Base-by-base conservation (phyloP, 64 coral and sea anemone species). In the Montipora cactus region DNA sequence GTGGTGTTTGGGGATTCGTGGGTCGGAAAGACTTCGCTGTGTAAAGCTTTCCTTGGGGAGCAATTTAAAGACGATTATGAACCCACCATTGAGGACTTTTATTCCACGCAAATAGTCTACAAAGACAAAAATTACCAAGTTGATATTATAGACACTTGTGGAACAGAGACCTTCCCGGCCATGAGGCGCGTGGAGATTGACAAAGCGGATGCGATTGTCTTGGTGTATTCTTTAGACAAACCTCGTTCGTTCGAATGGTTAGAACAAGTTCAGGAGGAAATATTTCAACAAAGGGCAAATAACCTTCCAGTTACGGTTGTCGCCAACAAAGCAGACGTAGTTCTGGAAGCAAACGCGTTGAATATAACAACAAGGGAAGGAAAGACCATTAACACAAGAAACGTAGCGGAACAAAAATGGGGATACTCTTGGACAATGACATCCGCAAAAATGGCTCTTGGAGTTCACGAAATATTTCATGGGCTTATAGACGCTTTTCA, bases 71-170 rank as follows among this genome's bases (percentile, higher is more conserved):
- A 92, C 15, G 84, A 92, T 14, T 95, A 95, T 48, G n/a, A 67
- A 7, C 94, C 94, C 4, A 95, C 94, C 3, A 76, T 95, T 53
- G 94, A 95, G 18, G 94, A 95, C 44, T 95, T 91, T 47, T 95
- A 92, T 47, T 88, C 89, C 11, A 95, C 92, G 55, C 86, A 95
- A 68, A 58, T 95, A 22, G 83, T 87, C 12, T 76, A 92, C 47
- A 92, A 90, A 46, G 90, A 95, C 50, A 95, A 73, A 61, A 89
- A 91, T 11, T 95, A 88, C 53, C 89, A 92, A 61, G 83, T 95
- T 5, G 90, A 95, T 66, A 95, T 95, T 47, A 91, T 95, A 46
- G 94, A 95, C n/a, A 95, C 94, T 4, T 89, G 89, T 16, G 94
- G 94, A 20, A 80, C 94, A 4, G 94, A 95, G 76, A 91, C 77